Conservation (phyloP, 2,113 vertebrate genomes). For the Leptocoma aspasia region DNA sequence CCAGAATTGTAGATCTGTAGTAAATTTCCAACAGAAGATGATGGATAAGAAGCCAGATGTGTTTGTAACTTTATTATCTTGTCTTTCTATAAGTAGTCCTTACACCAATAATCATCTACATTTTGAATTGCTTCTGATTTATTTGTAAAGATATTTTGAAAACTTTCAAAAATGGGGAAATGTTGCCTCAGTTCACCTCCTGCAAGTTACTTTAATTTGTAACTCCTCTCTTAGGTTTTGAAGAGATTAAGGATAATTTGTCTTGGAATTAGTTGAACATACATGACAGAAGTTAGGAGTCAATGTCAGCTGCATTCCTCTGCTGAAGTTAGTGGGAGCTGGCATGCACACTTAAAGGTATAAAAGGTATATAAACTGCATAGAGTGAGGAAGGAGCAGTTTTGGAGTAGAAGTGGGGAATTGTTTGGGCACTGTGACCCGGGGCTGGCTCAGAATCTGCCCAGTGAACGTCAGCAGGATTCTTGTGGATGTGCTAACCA, state of each 20-base stretch:
- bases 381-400: not conserved
- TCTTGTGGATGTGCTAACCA: not conserved
- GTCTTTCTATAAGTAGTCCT: not conserved
- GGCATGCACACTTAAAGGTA: rapidly evolving
- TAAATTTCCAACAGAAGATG: not conserved
- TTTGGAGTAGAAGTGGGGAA: not conserved
- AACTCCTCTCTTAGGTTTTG: not conserved
- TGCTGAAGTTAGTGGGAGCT: not conserved
- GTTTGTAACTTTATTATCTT: not conserved
- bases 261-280: not conserved
- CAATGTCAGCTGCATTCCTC: not conserved
- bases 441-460: not conserved
- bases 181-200: not conserved
- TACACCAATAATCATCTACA: not conserved
- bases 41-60: not conserved
- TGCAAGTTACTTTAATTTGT: not conserved
- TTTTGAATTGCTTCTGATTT: not conserved
- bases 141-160: not conserved
- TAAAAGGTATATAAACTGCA: no score
- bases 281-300: not conserved
- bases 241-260: not conserved
- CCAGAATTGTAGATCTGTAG: not conserved
- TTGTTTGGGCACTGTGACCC: no score
- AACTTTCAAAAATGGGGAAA: not conserved
- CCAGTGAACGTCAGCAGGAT: not conserved